A percentile compares a stretch with the other conserved stretches of the same genome.
phyloP scores from a whole-genome alignment of 2,113 vertebrate genomes.

The Agelaius tricolor region DNA sequence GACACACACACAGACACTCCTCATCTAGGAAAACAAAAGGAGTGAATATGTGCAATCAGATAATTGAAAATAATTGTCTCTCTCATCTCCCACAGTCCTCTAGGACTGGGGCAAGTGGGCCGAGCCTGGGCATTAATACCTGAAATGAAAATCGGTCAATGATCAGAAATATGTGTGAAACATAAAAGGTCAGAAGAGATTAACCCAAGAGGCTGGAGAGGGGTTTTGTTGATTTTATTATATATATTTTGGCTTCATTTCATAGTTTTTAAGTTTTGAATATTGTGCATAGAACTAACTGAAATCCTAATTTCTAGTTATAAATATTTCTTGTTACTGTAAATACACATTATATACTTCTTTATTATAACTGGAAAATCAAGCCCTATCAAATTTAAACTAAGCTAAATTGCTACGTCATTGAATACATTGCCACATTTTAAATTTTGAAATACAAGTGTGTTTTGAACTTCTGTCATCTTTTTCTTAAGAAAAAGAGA shows the following conservation, averaged over 20 bases:
- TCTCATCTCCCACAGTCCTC: not conserved
- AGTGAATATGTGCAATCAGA: not conserved
- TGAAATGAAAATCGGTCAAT: not conserved
- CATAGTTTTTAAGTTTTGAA: not conserved
- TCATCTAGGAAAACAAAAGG: not conserved
- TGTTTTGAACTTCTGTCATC: slow-evolving; percentile 30
- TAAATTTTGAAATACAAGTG: slow-evolving; percentile 15
- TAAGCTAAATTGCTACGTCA: not conserved
- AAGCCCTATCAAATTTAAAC: not conserved
- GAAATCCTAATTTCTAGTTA: not conserved
- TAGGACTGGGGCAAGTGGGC: not conserved
- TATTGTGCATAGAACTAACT: not conserved
- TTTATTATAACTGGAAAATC: slow-evolving; percentile 1
- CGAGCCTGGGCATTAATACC: not conserved
- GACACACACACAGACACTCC: not conserved
- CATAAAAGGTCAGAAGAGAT: not conserved
- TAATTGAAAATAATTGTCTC: not conserved
- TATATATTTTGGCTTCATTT: not conserved
- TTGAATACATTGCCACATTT: slow-evolving; percentile 26
- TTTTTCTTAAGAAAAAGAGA: not conserved
- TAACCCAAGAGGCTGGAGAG: not conserved
- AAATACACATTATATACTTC: not conserved
- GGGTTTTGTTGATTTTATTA: not conserved
- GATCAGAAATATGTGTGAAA: not conserved
- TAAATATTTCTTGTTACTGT: not conserved